These are phyloP conservation scores for Psittacula echo DNA, from an alignment of 2,797 vertebrate species.

Conservation along the genomic window DNA sequence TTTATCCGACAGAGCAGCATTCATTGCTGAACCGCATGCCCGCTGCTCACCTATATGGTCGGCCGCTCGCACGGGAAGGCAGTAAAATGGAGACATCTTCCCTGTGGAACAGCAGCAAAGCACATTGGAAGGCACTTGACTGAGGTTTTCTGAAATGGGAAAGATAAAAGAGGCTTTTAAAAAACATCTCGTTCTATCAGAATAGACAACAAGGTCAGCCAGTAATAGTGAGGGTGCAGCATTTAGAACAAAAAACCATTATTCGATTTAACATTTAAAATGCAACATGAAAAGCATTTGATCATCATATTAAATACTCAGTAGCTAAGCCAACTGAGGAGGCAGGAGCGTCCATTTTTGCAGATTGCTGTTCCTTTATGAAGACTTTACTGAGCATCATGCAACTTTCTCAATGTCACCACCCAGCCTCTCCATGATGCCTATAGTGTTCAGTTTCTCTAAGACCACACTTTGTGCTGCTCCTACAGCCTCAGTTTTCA, in stretches of 20 bases:
- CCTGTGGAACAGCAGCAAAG: background rate
- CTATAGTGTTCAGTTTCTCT: background rate
- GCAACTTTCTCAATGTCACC: background rate
- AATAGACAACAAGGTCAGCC: background rate
- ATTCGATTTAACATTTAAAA: background rate
- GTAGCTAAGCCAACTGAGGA: background rate
- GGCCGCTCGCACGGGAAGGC: background rate
- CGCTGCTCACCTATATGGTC: accelerated
- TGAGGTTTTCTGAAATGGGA: background rate
- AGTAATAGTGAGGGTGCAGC: background rate
- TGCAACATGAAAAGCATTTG: background rate
- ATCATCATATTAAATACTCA: background rate
- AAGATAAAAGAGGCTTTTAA: background rate
- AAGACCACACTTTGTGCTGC: background rate
- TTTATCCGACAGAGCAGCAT: accelerated
- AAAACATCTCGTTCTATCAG: background rate
- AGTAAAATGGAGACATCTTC: background rate
- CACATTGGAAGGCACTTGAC: background rate
- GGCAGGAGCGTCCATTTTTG: background rate
- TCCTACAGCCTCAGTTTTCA: background rate
- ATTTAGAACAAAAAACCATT: background rate
- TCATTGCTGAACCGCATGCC: background rate
- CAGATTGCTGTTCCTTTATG: background rate
- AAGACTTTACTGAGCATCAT: background rate
- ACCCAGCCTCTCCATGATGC: background rate